Percentiles rank a stretch among this genome's conserved stretches.
Evolutionary conservation across 2,888 invertebrate genomes (phyloP).

Genomic region (Saturnia japonica): DNA sequence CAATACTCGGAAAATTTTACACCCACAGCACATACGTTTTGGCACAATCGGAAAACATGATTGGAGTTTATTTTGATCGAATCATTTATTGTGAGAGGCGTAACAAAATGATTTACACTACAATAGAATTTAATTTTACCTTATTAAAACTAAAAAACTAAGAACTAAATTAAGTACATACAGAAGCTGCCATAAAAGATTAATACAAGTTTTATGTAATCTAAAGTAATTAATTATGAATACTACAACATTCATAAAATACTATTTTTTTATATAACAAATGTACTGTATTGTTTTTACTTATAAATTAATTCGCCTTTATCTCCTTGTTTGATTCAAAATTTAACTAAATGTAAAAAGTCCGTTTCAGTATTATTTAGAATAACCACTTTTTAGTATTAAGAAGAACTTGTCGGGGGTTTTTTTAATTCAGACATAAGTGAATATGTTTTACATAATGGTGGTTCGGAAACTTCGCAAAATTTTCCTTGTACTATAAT

Average conservation of each 20-base stretch:
- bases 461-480: background rate
- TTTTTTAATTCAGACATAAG: too few relatives aligned
- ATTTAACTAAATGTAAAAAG: background rate
- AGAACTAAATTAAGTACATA: conserved; percentile 2
- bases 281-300: too few relatives aligned
- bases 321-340: background rate
- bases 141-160: background rate
- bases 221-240: too few relatives aligned
- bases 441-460: too few relatives aligned
- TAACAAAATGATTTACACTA: background rate
- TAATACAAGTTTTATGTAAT: too few relatives aligned
- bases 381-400: too few relatives aligned
- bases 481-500: background rate
- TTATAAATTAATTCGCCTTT: background rate
- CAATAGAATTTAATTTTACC: too few relatives aligned
- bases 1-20: background rate
- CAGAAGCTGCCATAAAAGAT: conserved; percentile 6
- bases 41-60: background rate
- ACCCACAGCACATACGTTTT: background rate
- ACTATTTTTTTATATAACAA: too few relatives aligned
- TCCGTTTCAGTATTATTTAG: background rate
- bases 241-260: too few relatives aligned
- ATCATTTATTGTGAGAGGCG: background rate
- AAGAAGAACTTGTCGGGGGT: too few relatives aligned
- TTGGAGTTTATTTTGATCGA: background rate